A percentile compares a stretch with the other conserved stretches of the same genome.
Conservation (phyloP, 2,888 invertebrate species). For the Pheosia gnoma region DNA sequence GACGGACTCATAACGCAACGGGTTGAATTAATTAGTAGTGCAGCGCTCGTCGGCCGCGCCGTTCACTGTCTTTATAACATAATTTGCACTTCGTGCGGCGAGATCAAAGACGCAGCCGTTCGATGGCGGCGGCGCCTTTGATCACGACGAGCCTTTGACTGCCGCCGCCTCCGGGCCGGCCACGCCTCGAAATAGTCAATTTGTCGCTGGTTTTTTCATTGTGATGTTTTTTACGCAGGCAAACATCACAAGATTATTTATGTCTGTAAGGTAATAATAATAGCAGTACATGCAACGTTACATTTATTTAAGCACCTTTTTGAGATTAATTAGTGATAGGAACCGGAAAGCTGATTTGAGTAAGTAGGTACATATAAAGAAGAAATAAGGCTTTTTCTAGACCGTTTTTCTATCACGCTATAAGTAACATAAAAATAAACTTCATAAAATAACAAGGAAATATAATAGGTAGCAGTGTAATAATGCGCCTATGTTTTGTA, state of each 20-base stretch:
- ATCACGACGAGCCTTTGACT: conserved; percentile 79
- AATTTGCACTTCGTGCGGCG: conserved; percentile 84
- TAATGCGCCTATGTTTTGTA: too few relatives aligned
- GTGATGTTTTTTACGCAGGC: conserved; percentile 29
- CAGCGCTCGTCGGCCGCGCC: conserved; percentile 71
- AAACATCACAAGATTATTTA: conserved; percentile 24
- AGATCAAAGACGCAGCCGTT: conserved; percentile 79
- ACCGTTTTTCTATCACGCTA: too few relatives aligned
- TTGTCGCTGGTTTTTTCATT: conserved; percentile 74
- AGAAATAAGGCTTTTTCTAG: too few relatives aligned
- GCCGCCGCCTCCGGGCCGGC: conserved; percentile 73
- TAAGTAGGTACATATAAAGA: too few relatives aligned
- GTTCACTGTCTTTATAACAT: conserved; percentile 83
- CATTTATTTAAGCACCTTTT: not conserved
- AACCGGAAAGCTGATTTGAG: too few relatives aligned
- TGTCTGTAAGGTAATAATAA: conserved; percentile 6
- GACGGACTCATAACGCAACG: conserved; percentile 28
- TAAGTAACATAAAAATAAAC: too few relatives aligned
- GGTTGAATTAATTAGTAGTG: conserved; percentile 80
- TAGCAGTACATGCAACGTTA: not conserved
- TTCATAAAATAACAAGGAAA: too few relatives aligned
- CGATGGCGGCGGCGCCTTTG: conserved; percentile 82
- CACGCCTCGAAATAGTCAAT: conserved; percentile 81
- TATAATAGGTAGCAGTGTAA: too few relatives aligned
- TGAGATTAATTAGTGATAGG: too few relatives aligned